Evolutionary conservation across 2,888 invertebrate genomes (phyloP).

Genomic region (Asteroscopus sphinx): DNA sequence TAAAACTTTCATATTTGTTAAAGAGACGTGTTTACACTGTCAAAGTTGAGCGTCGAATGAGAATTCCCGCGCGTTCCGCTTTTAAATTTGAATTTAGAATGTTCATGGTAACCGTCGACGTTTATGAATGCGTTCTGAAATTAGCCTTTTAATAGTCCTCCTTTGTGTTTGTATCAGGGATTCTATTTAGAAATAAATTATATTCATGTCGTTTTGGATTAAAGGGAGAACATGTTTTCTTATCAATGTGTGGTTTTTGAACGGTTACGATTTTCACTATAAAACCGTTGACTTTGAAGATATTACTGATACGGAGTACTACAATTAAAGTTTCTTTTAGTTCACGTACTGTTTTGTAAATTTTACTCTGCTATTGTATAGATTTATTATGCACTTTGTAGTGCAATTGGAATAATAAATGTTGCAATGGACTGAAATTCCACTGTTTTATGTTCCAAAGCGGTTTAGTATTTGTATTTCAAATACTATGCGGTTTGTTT

Average conservation of each 20-base stretch:
- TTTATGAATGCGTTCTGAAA: constrained; percentile 69
- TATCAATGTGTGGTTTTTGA: constrained; percentile 26
- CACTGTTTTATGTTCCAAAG: constrained; percentile 12
- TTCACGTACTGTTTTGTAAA: background rate
- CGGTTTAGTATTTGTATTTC: constrained; percentile 18
- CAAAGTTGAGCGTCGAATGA: constrained; percentile 55
- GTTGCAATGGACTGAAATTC: constrained; percentile 25
- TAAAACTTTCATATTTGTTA: constrained; percentile 60
- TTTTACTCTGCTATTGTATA: constrained; percentile 6
- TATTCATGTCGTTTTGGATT: constrained; percentile 38
- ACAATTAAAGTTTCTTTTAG: constrained; percentile 15
- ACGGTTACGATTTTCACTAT: constrained; percentile 13
- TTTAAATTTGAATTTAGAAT: constrained; percentile 66
- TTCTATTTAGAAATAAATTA: constrained; percentile 50
- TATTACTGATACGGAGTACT: constrained; percentile 5
- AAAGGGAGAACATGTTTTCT: constrained; percentile 27
- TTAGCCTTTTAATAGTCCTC: constrained; percentile 66
- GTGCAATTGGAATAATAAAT: constrained; percentile 37
- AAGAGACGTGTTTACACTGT: constrained; percentile 59
- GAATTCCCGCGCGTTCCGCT: constrained; percentile 54
- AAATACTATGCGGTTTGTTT: constrained; percentile 12
- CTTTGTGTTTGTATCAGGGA: constrained; percentile 59
- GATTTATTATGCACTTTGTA: constrained; percentile 28
- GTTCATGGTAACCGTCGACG: constrained; percentile 56
- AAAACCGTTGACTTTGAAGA: constrained; percentile 27